Evolutionary conservation across 2,888 invertebrate species (phyloP).

Genomic region (Drosophila multiciliata): DNA sequence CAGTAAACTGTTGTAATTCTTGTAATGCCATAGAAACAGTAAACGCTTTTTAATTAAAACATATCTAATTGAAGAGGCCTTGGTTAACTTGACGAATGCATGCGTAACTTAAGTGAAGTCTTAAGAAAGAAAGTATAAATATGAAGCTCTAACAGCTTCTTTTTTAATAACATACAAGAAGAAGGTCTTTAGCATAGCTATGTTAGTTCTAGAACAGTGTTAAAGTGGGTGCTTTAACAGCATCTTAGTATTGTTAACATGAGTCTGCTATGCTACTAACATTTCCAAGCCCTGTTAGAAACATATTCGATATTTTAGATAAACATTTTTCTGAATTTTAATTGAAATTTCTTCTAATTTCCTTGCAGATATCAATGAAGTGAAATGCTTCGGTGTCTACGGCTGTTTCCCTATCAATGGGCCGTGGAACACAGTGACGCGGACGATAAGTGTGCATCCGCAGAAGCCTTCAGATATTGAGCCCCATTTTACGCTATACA

Average conservation of each 20-base stretch:
- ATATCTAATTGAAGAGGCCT: background rate
- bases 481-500: constrained; percentile 87
- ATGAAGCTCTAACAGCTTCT: background rate
- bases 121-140: background rate
- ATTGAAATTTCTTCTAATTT: background rate
- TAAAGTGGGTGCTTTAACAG: background rate
- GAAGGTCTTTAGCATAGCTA: background rate
- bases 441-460: constrained; percentile 93
- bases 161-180: background rate
- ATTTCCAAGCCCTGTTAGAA: background rate
- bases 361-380: constrained; percentile 84
- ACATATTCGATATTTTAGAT: background rate
- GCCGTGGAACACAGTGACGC: constrained; percentile 91
- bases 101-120: background rate
- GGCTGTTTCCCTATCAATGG: constrained; percentile 92
- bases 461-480: constrained; percentile 88
- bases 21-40: background rate
- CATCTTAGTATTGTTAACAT: background rate
- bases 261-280: background rate
- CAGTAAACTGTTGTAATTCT: background rate
- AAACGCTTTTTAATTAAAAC: background rate
- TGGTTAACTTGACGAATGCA: background rate
- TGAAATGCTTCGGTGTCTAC: constrained; percentile 91
- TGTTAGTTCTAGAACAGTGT: background rate
- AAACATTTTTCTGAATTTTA: background rate